Evolutionary conservation across 2,888 invertebrate species (phyloP), one percentile per base, ranked within the genome.

Genomic region (Spicauda simplicius): DNA sequence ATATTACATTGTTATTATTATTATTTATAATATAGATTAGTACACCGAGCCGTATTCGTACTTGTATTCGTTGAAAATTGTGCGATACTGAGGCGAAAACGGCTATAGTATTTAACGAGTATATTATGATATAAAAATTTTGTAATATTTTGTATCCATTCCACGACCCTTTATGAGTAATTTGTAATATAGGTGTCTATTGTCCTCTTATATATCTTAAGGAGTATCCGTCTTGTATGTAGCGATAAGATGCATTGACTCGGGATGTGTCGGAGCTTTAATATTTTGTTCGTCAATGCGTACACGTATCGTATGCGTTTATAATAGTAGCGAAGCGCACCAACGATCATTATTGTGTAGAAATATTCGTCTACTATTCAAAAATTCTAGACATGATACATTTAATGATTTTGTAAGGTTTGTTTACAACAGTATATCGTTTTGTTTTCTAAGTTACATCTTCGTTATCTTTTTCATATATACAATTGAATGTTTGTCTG

Each of bases 131-230:
- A 80, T 79, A 79, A 77, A 80, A 75, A 59, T 68, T 88, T 91
- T 91, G 85, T 90, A 91, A 91, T 85, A 84, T 91, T 91, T 91
- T 92, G 82, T 91, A 92, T 88, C 85, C 91, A 92, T 92, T 92
- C 91, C 90, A 90, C 81, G 74, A 77, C 82, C 83, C 81, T 84
- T 74, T 87, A 33, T 33, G 76, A 77, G 77, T 86, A 84, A 84
- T 76, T 70, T 88, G 85, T 91, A 88, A 84, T 81, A 88, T 91
- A 91, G 84, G 82, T 86, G 85, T 90, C 85, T 90, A 88, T 82
- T 84, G 89, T 90, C 89, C 86, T 90, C 81, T 88, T 80, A 75
- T 84, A 79, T 78, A 80, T 65, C 70, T 76, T 89, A 90, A 88
- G 87, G 75, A 84, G 82, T 90, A 90, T 91, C 91, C 91, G 91